Evolutionary conservation across 2,797 vertebrate species (phyloP), one percentile per base, ranked within the genome.

Genomic region (Momotus momota): DNA sequence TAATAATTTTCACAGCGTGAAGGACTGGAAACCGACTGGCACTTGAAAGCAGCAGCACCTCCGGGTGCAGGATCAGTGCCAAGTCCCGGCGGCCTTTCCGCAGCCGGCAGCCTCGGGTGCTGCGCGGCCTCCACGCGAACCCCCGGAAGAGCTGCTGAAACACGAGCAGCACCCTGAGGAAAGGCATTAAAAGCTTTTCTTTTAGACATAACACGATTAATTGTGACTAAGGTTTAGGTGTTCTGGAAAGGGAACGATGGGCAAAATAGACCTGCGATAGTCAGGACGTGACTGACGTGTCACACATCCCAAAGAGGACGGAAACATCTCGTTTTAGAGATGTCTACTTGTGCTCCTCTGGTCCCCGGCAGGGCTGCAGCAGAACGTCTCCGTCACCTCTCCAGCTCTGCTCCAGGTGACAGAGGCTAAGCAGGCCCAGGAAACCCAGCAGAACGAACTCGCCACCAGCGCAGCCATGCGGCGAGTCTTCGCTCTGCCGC

Each of bases 401-500:
- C 35, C 40, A 5, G 58, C 43, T 14, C 71, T 23, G 0, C 6
- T 17, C 5, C 51, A 31, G n/a, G 40, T 0, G 15, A 65, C 46
- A 38, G 1, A 20, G 33, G 5, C 29, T 9, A 7, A n/a, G 27
- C 19, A 3, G 0, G 7, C 6, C 60, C 61, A 4, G 2, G 25
- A 33, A 21, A 41, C 7, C 1, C n/a, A 33, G 54, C 48, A n/a
- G 35, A 67, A 67, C 2, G 15, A 49, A 40, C 73, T 51, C 41
- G 18, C 22, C 33, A 5, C 1, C 51, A 20, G 43, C 64, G 51
- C 17, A n/a, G 38, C 27, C 62, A 15, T 0, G 12, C 7, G 57
- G 25, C 33, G 15, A 9, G 23, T 9, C 72, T 43, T 26, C 7
- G 3, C 41, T 8, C 23, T 16, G 15, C 73, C 22, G 26, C 51